These are phyloP conservation scores for Nemoura dubitans DNA, from an alignment of 2,888 invertebrate genomes.

Conservation along the genomic window DNA sequence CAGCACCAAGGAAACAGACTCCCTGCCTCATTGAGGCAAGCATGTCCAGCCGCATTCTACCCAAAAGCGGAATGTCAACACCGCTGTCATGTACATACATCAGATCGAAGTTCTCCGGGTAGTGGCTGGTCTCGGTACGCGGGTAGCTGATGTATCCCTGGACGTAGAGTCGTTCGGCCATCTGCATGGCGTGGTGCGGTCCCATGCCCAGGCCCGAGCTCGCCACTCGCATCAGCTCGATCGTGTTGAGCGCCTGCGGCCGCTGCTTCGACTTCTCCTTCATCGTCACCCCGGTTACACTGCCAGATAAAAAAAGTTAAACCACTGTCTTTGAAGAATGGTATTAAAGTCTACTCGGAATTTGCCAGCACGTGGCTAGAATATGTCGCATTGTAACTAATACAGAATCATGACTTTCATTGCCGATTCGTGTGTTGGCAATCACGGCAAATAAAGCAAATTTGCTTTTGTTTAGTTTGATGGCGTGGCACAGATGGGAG, in stretches of 20 bases:
- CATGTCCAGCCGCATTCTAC: too few relatives aligned
- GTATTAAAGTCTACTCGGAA: too few relatives aligned
- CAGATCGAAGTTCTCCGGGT: slow-evolving; percentile 94
- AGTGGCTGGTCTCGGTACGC: slow-evolving; percentile 96
- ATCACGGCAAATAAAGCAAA: too few relatives aligned
- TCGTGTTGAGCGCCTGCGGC: slow-evolving; percentile 95
- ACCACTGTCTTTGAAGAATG: too few relatives aligned
- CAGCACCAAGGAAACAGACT: slow-evolving; percentile 18
- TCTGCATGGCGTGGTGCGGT: slow-evolving; percentile 91
- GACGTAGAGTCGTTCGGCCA: slow-evolving; percentile 92
- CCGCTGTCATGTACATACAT: slow-evolving; percentile 65
- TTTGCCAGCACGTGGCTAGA: too few relatives aligned
- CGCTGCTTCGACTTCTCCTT: slow-evolving; percentile 88
- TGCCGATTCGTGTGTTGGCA: too few relatives aligned
- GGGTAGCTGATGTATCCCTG: slow-evolving; percentile 99
- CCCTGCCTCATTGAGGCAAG: too few relatives aligned
- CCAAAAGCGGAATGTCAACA: too few relatives aligned
- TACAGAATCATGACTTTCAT: too few relatives aligned
- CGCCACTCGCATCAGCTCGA: slow-evolving; percentile 92
- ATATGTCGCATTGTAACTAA: too few relatives aligned
- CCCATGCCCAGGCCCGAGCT: slow-evolving; percentile 91
- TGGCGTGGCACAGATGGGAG: too few relatives aligned
- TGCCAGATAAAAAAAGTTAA: slow-evolving; percentile 57
- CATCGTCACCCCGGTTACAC: slow-evolving; percentile 78
- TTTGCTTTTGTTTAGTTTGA: too few relatives aligned